Evolutionary conservation across 2,797 vertebrate genomes (phyloP).

Genomic region (Champsocephalus esox): DNA sequence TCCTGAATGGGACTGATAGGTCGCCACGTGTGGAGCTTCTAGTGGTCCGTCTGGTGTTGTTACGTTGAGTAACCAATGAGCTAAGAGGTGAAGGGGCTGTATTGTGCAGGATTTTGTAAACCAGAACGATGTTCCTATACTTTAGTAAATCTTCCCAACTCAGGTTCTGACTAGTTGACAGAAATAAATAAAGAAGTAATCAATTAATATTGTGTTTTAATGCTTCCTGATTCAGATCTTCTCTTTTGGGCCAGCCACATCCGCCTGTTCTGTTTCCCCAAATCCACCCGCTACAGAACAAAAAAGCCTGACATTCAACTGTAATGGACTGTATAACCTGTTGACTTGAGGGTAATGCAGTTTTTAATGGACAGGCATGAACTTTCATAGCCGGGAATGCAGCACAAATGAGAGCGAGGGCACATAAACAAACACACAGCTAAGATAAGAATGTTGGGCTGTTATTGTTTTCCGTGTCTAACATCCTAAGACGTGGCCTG

Average conservation of each 20-base stretch:
- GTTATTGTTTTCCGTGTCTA: conserved; percentile 80
- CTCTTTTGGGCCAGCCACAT: conserved; percentile 30
- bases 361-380: conserved; percentile 74
- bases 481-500: conserved; percentile 78
- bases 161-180: not conserved
- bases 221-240: conserved; percentile 16
- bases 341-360: conserved; percentile 72
- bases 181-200: not conserved
- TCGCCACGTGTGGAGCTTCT: too few species aligned
- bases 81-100: too few species aligned
- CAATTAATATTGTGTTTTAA: conserved; percentile 13
- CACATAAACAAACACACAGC: conserved; percentile 43
- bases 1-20: too few species aligned
- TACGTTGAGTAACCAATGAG: too few species aligned
- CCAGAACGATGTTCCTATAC: too few species aligned
- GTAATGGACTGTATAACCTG: conserved; percentile 73
- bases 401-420: not conserved
- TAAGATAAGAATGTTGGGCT: conserved; percentile 72
- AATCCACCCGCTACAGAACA: conserved; percentile 45
- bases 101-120: too few species aligned
- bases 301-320: conserved; percentile 66
- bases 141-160: too few species aligned
- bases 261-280: conserved; percentile 36
- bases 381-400: conserved; percentile 35
- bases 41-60: too few species aligned